Evolutionary conservation across 1,140 invertebrate species (phyloP), one percentile per base, ranked within the genome.

Genomic region (Drosophila pectinifera): DNA sequence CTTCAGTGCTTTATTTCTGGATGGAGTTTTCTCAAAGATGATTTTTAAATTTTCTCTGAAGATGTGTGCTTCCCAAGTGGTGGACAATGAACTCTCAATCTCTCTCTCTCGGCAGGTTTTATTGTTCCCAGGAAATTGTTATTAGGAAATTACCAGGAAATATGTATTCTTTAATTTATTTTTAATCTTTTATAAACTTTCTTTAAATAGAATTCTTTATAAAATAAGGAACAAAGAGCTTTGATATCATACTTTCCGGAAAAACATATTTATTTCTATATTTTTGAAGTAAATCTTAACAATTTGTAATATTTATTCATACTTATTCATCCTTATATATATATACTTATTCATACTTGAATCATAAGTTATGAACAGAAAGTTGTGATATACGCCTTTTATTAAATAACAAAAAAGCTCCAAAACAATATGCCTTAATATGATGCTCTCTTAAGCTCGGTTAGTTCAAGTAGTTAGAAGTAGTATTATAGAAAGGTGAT

Each of bases 61-160:
- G 13, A 31, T 22, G 57, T 41, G 58, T 26, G 18, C 4, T 18
- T 20, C 46, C 65, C 45, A 68, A 65, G 61, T 68, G 61, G 36
- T 68, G 64, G 64, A 68, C 64, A 68, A 68, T 53, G 61, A 65
- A 68, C 61, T 65, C 57, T 34, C n/a, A n/a, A n/a, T n/a, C 34
- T 57, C 18, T 18, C 11, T 28, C n/a, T 34, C 2, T 20, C 1
- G 7, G n/a, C 5, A 14, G 31, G 4, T 64, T 68, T 36, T 18
- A 68, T 43, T 18, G n/a, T 18, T 48, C 16, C 18, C 7, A 5
- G 18, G 41, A 58, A 58, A 31, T 24, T 28, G 56, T 45, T 46
- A 46, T 46, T 53, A 16, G 22, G 28, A 54, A 39, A 13, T 36
- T 13, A 18, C 14, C 3, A 45, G 11, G 41, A 57, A 22, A 7